Evolutionary conservation across 2,888 invertebrate genomes (phyloP), one percentile per base, ranked within the genome.

Genomic region (Apamea anceps): DNA sequence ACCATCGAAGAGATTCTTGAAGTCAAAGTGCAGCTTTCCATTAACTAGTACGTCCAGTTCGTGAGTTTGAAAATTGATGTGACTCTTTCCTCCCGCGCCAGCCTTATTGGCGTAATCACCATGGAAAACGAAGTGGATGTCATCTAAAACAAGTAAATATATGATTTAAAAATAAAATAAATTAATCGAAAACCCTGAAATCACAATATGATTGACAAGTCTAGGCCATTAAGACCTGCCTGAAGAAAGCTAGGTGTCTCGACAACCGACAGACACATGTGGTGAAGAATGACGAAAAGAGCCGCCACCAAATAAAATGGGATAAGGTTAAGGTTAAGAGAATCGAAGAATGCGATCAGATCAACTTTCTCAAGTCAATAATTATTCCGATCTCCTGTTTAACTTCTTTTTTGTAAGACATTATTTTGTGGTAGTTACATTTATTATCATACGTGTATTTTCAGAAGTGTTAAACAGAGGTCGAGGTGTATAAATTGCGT

Each of bases 1-100:
- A 8, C 87, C 87, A 63, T 78, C 12, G 32, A 70, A 86, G 5
- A 86, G 80, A 65, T 87, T 85, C 62, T 71, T 28, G 42, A 70
- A 81, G 1, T 77, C 76, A 67, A 80, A 83, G 2, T 45, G 42
- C 5, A 83, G n/a, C 21, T 71, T 82, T 75, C 75, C 85, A 5
- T 62, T 57, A 15, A 32, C 54, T 2, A 70, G 63, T 0, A 67
- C n/a, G 1, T 70, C 32, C 2, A 86, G n/a, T 48, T 21, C 37
- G 28, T 86, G 66, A 10, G 37, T 74, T 21, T 67, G 79, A 37
- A 86, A 60, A 12, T 67, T 5, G 21, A 86, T 54, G 10, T 79
- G 42, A 6, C 0, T 15, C 13, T 79, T 37, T 32, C 67, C 86
- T 8, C 28, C 67, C 2, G 57, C n/a, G 25, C 4, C 67, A 15